Evolutionary conservation across 92 coral and sea anemone species (phyloP), one percentile per base, ranked within the genome.

Genomic region (Pocillopora meandrina): DNA sequence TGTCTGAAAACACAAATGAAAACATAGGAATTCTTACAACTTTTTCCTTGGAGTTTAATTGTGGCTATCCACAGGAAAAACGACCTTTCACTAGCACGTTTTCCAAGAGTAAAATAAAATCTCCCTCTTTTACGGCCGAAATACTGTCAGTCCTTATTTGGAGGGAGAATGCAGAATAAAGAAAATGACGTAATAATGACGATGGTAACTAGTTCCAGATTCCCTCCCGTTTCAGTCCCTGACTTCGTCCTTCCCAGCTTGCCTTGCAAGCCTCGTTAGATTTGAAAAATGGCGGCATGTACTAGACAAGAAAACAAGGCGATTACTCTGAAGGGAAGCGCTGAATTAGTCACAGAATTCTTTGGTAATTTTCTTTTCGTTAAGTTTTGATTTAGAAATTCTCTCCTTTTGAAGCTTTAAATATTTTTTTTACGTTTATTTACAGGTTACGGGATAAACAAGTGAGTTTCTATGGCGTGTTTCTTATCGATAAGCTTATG

Each of bases 251-350:
- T 71, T 73, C 80, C 86, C 86, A 74, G 42, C 20, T 10, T 16
- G 17, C 80, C 10, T 61, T 47, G 72, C 63, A 58, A 16, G 10
- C 31, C 1, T 35, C 11, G 19, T 18, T 57, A 19, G 47, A 15
- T 83, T 83, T 74, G 80, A 97, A 95, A 92, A 95, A 97, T 97
- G 99, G 99, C 99, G 99, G 99, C 98, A 92, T 90, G 92, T 10
- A 81, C 78, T 8, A 85, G 84, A 20, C 86, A 83, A 73, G 91
- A 81, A 26, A 79, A 85, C 82, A 91, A 88, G 84, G 95, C 98
- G 16, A 97, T 97, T 76, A 97, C 99, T 62, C 84, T 97, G 93
- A 94, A 90, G 64, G 99, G 98, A 80, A 95, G 98, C 73, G 93
- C 98, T 20, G 99, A 97, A 79, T 90, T 90, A 83, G 99, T 97